Evolutionary conservation across 2,888 invertebrate species (phyloP).

Genomic region (Clitarchus hookeri): DNA sequence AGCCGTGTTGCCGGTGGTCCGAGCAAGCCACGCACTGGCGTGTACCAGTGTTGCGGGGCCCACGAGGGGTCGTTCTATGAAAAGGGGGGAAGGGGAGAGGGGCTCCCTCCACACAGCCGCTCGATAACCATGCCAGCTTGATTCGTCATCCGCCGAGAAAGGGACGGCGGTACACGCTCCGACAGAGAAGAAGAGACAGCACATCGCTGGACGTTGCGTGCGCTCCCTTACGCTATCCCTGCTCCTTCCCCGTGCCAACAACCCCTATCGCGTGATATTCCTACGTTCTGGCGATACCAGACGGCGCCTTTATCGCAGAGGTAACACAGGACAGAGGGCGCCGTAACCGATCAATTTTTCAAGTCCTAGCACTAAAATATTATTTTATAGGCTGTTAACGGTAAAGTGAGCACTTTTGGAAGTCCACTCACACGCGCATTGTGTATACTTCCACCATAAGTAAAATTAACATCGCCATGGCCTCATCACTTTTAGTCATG

Average conservation of each 20-base stretch:
- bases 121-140: slow-evolving; percentile 33
- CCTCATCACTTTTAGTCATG: no score
- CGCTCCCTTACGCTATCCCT: background rate
- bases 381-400: no score
- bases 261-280: no score
- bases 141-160: slow-evolving; percentile 32
- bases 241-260: background rate
- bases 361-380: no score
- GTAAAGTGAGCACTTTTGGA: no score
- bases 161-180: background rate
- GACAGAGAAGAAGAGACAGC: background rate
- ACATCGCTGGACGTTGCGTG: background rate
- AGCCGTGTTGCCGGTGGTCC: background rate
- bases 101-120: background rate
- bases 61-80: background rate
- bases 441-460: no score
- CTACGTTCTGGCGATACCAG: no score
- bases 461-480: no score
- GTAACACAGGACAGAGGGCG: no score
- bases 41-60: background rate
- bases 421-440: no score
- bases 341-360: no score
- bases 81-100: background rate
- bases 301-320: no score
- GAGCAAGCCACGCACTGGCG: background rate